Conservation (phyloP, 2,113 vertebrate species). For the Brevimyrus niger region DNA sequence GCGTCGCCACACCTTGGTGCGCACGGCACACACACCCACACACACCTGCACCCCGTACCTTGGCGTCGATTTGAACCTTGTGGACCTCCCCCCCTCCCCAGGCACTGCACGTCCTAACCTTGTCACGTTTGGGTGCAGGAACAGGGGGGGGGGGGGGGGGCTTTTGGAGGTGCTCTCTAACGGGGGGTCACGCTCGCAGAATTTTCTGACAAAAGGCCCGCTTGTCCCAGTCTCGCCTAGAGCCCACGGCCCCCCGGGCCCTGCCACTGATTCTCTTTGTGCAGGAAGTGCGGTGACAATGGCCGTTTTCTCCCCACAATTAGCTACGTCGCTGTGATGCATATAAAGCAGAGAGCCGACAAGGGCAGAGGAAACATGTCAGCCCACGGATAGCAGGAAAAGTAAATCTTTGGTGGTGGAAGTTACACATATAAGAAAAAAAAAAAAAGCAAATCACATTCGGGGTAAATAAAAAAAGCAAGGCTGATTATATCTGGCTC, state of each 20-base stretch:
- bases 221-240: conserved; percentile 51
- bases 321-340: conserved; percentile 53
- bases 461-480: background rate
- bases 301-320: conserved; percentile 54
- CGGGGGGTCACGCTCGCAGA: conserved; percentile 44
- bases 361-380: background rate
- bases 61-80: conserved; percentile 46
- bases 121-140: conserved; percentile 48
- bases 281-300: conserved; percentile 61
- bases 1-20: conserved; percentile 46
- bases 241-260: conserved; percentile 45
- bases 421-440: background rate
- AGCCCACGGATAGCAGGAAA: background rate
- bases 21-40: conserved; percentile 26
- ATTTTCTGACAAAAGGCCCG: conserved; percentile 49
- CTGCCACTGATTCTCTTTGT: conserved; percentile 48
- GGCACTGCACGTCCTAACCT: conserved; percentile 55
- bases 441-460: background rate
- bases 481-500: conserved; percentile 1
- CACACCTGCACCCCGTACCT: conserved; percentile 20
- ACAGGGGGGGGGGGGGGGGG: conserved; percentile 3
- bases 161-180: conserved; percentile 39
- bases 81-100: conserved; percentile 36
- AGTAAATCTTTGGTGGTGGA: background rate
- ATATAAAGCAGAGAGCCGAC: conserved; percentile 52